Base-by-base conservation (phyloP, 2,113 vertebrate species). In the Triplophysa dalaica region DNA sequence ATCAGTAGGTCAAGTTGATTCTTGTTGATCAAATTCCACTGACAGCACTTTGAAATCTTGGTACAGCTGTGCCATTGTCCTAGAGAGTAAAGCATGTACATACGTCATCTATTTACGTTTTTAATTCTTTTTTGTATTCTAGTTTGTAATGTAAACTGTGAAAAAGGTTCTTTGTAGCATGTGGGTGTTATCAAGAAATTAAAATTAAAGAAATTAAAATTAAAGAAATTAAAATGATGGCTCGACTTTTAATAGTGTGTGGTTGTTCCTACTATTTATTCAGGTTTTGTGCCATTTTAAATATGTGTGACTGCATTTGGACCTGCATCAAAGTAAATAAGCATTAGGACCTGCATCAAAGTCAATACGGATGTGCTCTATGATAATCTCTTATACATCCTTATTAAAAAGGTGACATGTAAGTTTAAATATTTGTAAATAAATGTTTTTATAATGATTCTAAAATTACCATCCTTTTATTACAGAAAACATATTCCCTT, bases 91-190 rank as follows among this genome's bases (percentile, higher is more conserved):
- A 21, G 33, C 77, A 2, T 83, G 77, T 75, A 56, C 19, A 75
- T 80, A 74, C 13, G 3, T 43, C 26, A 66, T 72, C n/a, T 80
- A 10, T 80, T 70, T 80, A 33, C 75, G 24, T 70, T 70, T 70
- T 60, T 38, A 29, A 29, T 14, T 76, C 26, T 64, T 80, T 64
- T 24, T 21, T 70, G 72, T 72, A 52, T 45, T 75, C 22, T 75
- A 13, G 41, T 7, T 75, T 10, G 16, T 5, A 77, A 63, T 74
- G n/a, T 2, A 80, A 54, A n/a, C 45, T 41, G 66, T 83, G 21
- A 29, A 41, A 41, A 73, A 1, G 11, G 63, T 73, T 7, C 26
- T 38, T 58, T 50, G 16, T 33, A 33, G 66, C 54, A 73, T 72
- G 58, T 33, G 19, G 68, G 7, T 58, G 69, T 26, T 62, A 12